Conservation (phyloP, 1,140 invertebrate species). For the Argopecten irradians region DNA sequence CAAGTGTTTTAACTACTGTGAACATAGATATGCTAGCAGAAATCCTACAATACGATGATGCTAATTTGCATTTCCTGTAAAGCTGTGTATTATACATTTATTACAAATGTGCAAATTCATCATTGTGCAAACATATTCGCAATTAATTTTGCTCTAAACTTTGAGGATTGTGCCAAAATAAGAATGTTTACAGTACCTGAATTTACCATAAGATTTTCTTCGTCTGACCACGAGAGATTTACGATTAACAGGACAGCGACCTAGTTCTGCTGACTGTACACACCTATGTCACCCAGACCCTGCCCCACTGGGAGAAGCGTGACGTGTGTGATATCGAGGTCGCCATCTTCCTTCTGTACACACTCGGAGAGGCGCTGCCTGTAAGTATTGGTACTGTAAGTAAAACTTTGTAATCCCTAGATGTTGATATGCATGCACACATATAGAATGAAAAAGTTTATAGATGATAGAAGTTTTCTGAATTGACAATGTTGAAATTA, state of each 20-base stretch:
- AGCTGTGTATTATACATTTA: not conserved
- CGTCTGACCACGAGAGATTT: too few species aligned
- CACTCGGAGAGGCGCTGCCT: slow-evolving; percentile 79
- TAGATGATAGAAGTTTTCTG: too few species aligned
- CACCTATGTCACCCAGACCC: slow-evolving; percentile 76
- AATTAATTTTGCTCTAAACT: not conserved
- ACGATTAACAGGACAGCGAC: slow-evolving; percentile 77
- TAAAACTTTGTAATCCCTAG: not conserved
- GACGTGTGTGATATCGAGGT: slow-evolving; percentile 80
- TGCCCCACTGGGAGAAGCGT: slow-evolving; percentile 77
- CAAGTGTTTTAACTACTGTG: not conserved
- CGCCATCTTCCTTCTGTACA: slow-evolving; percentile 79
- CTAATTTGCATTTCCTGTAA: not conserved
- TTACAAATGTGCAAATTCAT: not conserved
- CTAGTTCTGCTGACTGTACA: slow-evolving; percentile 78
- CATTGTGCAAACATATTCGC: too few species aligned
- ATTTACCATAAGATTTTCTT: not conserved
- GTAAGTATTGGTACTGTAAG: slow-evolving; percentile 61
- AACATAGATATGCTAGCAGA: not conserved
- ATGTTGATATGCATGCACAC: not conserved
- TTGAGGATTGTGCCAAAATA: too few species aligned
- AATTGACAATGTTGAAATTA: too few species aligned
- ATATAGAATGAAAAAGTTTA: too few species aligned
- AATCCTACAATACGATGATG: too few species aligned
- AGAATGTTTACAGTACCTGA: not conserved